phyloP scores from a whole-genome alignment of 2,113 vertebrate genomes.

The Chamaetylas fuelleborni region DNA sequence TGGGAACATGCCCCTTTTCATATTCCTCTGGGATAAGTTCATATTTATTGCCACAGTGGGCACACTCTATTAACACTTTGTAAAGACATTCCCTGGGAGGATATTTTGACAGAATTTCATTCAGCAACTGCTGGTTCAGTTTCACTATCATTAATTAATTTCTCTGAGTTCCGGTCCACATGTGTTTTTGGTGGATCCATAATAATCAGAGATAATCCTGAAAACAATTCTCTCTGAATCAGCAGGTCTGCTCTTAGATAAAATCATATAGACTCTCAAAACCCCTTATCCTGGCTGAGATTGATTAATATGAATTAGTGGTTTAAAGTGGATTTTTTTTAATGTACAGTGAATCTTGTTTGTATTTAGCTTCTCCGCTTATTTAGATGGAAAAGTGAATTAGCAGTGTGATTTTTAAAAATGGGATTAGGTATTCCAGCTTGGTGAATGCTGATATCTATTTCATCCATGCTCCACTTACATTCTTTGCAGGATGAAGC shows the following conservation, averaged over 20 bases:
- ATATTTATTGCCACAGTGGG: conserved; percentile 6
- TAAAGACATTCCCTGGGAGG: conserved; percentile 42
- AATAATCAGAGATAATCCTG: conserved; percentile 1
- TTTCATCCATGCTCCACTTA: neutral
- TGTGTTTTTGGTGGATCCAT: neutral
- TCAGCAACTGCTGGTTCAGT: neutral
- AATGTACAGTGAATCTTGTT: neutral
- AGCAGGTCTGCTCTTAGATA: neutral
- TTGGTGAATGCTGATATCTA: neutral
- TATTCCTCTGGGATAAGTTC: conserved; percentile 10
- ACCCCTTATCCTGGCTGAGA: neutral
- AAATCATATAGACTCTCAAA: neutral
- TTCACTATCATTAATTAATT: conserved; percentile 12
- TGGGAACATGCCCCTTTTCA: neutral
- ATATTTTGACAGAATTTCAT: conserved; percentile 38
- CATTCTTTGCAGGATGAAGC: neutral
- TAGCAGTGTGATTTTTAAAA: neutral
- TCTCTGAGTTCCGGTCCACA: neutral
- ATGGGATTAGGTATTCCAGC: neutral
- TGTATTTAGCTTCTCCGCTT: neutral
- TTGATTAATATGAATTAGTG: neutral
- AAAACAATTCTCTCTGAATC: conserved; percentile 17
- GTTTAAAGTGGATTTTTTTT: neutral
- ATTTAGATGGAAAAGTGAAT: neutral
- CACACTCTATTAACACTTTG: conserved; percentile 52